phyloP scores from a whole-genome alignment of 2,113 vertebrate genomes.

The Cacatua alba region DNA sequence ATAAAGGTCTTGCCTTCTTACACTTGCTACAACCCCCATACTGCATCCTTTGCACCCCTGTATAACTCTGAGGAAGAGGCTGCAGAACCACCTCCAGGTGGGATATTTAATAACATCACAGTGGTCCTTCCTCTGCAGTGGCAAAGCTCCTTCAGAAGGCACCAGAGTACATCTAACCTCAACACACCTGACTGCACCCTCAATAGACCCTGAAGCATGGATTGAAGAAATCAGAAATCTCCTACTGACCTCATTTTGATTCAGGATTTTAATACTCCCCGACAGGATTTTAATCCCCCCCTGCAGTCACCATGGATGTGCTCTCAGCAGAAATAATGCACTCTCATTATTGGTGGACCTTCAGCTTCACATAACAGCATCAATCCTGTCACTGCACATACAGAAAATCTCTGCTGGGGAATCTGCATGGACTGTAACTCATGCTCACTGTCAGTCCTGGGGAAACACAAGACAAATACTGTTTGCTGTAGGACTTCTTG shows the following conservation, averaged over 20 bases:
- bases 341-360: slow-evolving; percentile 29
- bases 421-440: not conserved
- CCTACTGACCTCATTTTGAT: slow-evolving; percentile 31
- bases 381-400: not conserved
- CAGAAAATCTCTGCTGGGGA: not conserved
- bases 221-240: slow-evolving; percentile 45
- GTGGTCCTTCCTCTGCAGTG: not conserved
- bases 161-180: slow-evolving; percentile 5
- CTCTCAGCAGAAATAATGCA: slow-evolving; percentile 30
- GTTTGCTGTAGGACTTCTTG: not conserved
- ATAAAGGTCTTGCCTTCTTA: not conserved
- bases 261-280: not conserved
- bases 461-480: not conserved
- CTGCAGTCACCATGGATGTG: not conserved
- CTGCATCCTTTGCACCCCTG: not conserved
- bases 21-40: not conserved
- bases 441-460: not conserved
- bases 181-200: slow-evolving; percentile 28
- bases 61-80: not conserved
- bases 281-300: slow-evolving; percentile 38
- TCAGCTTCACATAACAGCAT: slow-evolving; percentile 48
- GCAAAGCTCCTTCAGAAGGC: slow-evolving; percentile 13
- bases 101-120: not conserved
- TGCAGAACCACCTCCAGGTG: not conserved
- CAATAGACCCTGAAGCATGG: slow-evolving; percentile 32